phyloP scores from a whole-genome alignment of 2,888 invertebrate species.

The Drosophila atripex region DNA sequence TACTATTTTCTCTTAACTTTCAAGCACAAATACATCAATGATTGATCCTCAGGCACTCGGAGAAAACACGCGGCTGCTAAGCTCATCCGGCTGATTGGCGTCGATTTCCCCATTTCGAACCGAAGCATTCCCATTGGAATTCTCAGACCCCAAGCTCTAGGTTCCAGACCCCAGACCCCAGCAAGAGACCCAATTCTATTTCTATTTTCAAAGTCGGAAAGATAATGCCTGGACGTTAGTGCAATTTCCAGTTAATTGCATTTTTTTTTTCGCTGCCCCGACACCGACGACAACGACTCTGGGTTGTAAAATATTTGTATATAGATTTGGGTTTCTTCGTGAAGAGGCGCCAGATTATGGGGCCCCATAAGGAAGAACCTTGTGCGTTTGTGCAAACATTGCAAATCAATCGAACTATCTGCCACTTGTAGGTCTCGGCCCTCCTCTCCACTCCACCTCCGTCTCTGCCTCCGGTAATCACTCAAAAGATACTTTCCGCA shows the following conservation, averaged over 20 bases:
- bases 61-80: conserved; percentile 34
- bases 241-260: conserved; percentile 69
- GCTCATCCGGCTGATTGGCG: conserved; percentile 61
- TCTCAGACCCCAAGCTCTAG: background rate
- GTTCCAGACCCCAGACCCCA: conserved; percentile 1
- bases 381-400: conserved; percentile 70
- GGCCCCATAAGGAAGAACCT: conserved; percentile 66
- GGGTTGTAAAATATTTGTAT: conserved; percentile 62
- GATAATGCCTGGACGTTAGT: conserved; percentile 15
- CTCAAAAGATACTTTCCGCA: background rate
- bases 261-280: conserved; percentile 51
- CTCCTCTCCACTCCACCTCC: background rate
- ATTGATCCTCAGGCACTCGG: conserved; percentile 11
- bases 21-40: background rate
- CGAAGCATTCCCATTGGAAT: conserved; percentile 10
- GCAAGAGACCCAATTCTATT: conserved; percentile 2
- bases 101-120: conserved; percentile 14
- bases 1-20: background rate
- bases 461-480: background rate
- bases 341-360: conserved; percentile 60
- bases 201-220: conserved; percentile 7
- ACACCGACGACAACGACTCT: conserved; percentile 11
- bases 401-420: conserved; percentile 51
- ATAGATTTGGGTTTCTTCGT: conserved; percentile 55
- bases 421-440: conserved; percentile 23